A percentile compares a stretch with the other conserved stretches of the same genome.
phyloP scores from a whole-genome alignment of 2,797 vertebrate genomes.

The Sebastes hopkinsi region DNA sequence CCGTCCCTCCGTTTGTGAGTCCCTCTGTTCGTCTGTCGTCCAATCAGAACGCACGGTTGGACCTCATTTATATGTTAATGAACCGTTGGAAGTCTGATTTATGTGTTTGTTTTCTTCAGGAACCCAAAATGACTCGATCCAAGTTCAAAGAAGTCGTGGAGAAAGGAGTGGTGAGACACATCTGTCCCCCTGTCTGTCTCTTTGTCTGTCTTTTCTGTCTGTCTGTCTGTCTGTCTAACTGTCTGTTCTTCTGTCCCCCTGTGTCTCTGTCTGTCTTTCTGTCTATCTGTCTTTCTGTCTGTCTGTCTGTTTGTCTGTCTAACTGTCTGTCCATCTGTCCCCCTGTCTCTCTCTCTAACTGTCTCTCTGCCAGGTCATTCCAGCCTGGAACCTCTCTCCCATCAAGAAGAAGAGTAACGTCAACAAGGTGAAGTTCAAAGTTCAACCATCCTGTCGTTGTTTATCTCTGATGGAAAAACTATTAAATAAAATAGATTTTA shows the following conservation, averaged over 20 bases:
- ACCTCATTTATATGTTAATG: background rate
- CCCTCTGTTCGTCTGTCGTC: background rate
- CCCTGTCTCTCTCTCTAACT: background rate
- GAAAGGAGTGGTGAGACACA: conserved; percentile 91
- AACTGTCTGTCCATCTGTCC: background rate
- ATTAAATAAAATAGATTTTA: no score
- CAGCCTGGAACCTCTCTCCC: conserved; percentile 95
- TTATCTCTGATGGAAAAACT: no score
- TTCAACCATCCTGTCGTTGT: background rate
- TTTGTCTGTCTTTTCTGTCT: background rate
- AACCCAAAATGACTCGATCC: conserved; percentile 98
- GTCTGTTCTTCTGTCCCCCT: no score
- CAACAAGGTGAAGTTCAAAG: conserved; percentile 63
- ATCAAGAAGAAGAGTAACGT: conserved; percentile 90
- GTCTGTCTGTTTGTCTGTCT: background rate
- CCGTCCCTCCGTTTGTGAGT: conserved; percentile 93
- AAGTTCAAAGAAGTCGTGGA: conserved; percentile 96
- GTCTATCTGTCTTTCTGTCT: background rate
- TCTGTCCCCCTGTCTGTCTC: background rate
- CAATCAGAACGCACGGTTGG: background rate
- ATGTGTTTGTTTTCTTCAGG: conserved; percentile 73
- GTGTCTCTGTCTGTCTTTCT: no score
- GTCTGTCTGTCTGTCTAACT: no score
- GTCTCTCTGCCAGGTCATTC: conserved; percentile 85
- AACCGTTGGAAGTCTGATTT: background rate